A percentile compares a stretch with the other conserved stretches of the same genome.
Evolutionary conservation across 2,113 vertebrate species (phyloP).

Genomic region (Irena cyanogastra): DNA sequence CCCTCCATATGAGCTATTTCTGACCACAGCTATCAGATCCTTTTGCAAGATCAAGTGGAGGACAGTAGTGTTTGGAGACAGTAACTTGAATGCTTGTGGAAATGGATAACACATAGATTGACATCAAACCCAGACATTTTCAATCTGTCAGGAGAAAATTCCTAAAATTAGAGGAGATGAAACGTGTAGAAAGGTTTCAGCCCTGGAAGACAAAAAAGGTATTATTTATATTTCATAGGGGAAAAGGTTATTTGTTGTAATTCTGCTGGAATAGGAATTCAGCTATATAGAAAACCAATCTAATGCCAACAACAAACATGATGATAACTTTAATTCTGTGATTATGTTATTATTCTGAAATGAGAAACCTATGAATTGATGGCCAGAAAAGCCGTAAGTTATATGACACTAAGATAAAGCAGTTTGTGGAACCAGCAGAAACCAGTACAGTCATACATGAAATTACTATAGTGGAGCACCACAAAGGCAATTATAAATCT

Average conservation of each 20-base stretch:
- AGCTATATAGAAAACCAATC: not conserved
- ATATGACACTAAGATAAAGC: not conserved
- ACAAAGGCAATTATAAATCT: not conserved
- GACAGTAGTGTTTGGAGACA: not conserved
- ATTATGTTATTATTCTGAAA: not conserved
- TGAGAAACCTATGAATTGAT: not conserved
- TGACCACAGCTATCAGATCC: not conserved
- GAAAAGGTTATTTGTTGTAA: not conserved
- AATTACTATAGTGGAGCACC: not conserved
- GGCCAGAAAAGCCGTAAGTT: not conserved
- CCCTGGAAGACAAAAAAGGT: not conserved
- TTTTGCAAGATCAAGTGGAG: not conserved
- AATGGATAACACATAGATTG: not conserved
- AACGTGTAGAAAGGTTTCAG: not conserved
- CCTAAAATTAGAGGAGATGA: not conserved
- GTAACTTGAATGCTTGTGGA: not conserved
- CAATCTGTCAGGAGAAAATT: not conserved
- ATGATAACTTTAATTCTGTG: not conserved
- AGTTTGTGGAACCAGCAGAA: not conserved
- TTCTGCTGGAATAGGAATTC: not conserved
- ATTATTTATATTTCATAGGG: not conserved
- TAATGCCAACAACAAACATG: not conserved
- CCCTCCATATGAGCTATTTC: not conserved
- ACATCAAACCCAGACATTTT: not conserved
- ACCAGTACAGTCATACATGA: not conserved